Evolutionary conservation across 2,888 invertebrate genomes (phyloP).

Genomic region (Zele albiditarsus): DNA sequence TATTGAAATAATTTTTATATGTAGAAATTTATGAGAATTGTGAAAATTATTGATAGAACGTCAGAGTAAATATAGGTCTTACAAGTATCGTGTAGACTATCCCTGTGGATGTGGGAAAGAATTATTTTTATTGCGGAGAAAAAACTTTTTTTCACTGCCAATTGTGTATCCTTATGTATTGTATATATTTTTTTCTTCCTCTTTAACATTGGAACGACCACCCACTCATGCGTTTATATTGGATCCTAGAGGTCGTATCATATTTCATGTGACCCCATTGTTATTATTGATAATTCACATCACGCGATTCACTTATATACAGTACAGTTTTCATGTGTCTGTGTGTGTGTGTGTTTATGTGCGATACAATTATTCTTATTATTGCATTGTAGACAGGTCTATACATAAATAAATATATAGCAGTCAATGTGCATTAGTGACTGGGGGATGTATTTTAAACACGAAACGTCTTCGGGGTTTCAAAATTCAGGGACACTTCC

Average conservation of each 20-base stretch:
- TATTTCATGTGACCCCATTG: constrained; percentile 34
- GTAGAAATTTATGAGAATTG: no score
- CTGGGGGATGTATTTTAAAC: constrained; percentile 24
- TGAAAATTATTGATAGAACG: no score
- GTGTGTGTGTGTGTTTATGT: neutral
- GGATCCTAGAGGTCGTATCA: constrained; percentile 19
- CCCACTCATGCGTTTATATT: constrained; percentile 32
- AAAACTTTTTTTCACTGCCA: constrained; percentile 2
- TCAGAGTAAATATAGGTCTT: no score
- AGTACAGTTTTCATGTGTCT: neutral
- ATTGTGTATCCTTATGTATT: neutral
- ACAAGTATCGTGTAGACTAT: no score
- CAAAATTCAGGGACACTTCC: constrained; percentile 39
- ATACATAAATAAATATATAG: neutral
- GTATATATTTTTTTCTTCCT: neutral
- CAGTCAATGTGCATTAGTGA: neutral
- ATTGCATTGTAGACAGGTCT: neutral
- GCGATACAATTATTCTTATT: neutral
- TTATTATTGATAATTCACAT: constrained; percentile 42
- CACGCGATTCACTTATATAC: constrained; percentile 29
- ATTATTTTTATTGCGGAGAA: neutral
- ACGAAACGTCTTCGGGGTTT: constrained; percentile 18
- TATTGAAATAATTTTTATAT: no score
- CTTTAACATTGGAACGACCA: constrained; percentile 20
- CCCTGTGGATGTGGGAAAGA: neutral